Percentiles rank a stretch among this genome's conserved stretches.
phyloP scores from a whole-genome alignment of 2,888 invertebrate genomes.

The Mesorhabditis sp. region DNA sequence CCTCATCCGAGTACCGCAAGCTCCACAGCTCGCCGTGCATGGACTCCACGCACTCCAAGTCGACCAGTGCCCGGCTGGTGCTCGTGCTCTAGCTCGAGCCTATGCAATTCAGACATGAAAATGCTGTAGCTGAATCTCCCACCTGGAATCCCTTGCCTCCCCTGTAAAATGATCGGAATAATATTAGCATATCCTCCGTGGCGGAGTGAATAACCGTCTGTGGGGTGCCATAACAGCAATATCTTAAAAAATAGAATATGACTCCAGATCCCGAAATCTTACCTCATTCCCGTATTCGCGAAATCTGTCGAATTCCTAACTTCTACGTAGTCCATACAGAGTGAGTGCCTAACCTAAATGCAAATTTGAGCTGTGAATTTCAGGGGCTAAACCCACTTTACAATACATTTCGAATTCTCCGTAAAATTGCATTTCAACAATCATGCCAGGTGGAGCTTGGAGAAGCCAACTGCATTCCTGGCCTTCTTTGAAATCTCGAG shows the following conservation, averaged over 20 bases:
- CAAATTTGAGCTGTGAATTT: neutral
- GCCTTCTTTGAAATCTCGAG: conserved; percentile 54
- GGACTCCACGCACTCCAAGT: conserved; percentile 42
- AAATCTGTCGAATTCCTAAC: conserved; percentile 58
- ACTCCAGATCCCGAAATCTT: neutral
- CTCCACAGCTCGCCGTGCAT: conserved; percentile 56
- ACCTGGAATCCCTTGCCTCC: conserved; percentile 57
- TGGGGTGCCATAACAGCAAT: conserved; percentile 58
- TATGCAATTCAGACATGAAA: neutral
- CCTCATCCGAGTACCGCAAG: conserved; percentile 52
- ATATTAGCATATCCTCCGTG: conserved; percentile 56
- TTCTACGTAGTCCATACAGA: conserved; percentile 59
- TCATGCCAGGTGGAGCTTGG: conserved; percentile 51
- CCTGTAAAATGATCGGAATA: conserved; percentile 58
- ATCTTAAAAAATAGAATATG: conserved; percentile 34
- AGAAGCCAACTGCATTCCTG: conserved; percentile 58
- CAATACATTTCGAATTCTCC: conserved; percentile 59
- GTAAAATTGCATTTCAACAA: conserved; percentile 56
- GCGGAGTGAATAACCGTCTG: conserved; percentile 51
- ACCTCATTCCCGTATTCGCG: conserved; percentile 59
- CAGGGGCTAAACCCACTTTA: conserved; percentile 34
- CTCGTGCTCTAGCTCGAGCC: conserved; percentile 15
- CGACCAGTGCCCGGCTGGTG: conserved; percentile 13
- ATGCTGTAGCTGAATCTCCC: conserved; percentile 32
- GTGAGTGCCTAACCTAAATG: conserved; percentile 44